Percentiles rank a stretch among this genome's conserved stretches.
Evolutionary conservation across 2,888 invertebrate genomes (phyloP).

Genomic region (Temnothorax unifasciatus): DNA sequence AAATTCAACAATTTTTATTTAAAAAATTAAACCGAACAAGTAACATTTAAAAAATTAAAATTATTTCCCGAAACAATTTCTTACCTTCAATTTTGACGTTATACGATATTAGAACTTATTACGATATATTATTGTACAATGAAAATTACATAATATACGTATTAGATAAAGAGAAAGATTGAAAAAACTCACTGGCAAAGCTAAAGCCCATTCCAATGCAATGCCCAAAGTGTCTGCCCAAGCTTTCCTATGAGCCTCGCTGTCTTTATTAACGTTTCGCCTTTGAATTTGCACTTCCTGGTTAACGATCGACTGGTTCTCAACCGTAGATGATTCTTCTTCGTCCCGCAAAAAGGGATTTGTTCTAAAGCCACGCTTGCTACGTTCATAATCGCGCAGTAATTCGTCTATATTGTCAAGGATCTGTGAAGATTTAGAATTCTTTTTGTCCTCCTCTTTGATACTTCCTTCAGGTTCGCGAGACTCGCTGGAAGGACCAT

Average conservation of each 20-base stretch:
- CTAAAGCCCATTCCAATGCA: constrained; percentile 92
- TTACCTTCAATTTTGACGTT: neutral
- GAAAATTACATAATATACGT: neutral
- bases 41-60: neutral
- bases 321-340: constrained; percentile 52
- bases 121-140: neutral
- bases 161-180: neutral
- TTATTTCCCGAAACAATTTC: neutral
- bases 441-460: constrained; percentile 44
- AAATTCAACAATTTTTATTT: constrained; percentile 10
- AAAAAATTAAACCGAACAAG: neutral
- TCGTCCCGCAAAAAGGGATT: constrained; percentile 83
- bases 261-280: constrained; percentile 91
- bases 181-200: constrained; percentile 87
- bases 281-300: constrained; percentile 89
- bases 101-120: neutral
- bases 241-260: constrained; percentile 94
- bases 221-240: constrained; percentile 95
- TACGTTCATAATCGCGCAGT: constrained; percentile 82
- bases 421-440: constrained; percentile 49
- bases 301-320: constrained; percentile 33
- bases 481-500: constrained; percentile 50
- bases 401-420: constrained; percentile 80
- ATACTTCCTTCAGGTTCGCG: neutral
- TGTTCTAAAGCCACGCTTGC: constrained; percentile 82